Evolutionary conservation across 2,113 vertebrate species (phyloP).

Genomic region (Dendropsophus ebraccatus): DNA sequence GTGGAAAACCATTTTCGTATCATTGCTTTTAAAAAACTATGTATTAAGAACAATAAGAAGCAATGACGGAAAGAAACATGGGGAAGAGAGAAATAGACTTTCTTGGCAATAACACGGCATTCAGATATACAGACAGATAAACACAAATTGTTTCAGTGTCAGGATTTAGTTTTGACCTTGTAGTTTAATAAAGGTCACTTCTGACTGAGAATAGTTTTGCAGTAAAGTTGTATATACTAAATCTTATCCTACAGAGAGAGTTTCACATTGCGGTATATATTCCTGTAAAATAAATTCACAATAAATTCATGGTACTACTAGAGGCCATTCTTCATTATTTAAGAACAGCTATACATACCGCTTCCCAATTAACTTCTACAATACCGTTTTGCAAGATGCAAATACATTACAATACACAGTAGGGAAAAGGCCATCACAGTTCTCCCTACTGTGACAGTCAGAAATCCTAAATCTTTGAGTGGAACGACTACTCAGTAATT

Average conservation of each 20-base stretch:
- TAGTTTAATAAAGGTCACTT: slow-evolving; percentile 25
- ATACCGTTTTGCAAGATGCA: too few relatives aligned
- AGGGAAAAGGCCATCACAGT: too few relatives aligned
- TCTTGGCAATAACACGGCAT: background rate
- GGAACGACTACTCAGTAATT: too few relatives aligned
- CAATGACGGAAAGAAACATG: slow-evolving; percentile 27
- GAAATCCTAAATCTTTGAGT: too few relatives aligned
- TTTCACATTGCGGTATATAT: background rate
- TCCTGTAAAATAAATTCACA: background rate
- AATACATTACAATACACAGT: background rate
- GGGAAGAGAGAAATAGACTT: slow-evolving; percentile 12
- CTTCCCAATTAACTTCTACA: too few relatives aligned
- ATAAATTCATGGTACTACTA: background rate
- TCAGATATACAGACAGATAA: slow-evolving; percentile 22
- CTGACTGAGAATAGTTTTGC: background rate
- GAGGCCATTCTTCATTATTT: background rate
- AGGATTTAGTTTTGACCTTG: slow-evolving; percentile 19
- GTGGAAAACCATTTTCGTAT: slow-evolving; percentile 28
- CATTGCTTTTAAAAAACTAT: slow-evolving; percentile 45
- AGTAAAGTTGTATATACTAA: background rate
- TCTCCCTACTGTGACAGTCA: background rate
- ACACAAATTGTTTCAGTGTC: slow-evolving; percentile 15
- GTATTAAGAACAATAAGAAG: slow-evolving; percentile 42
- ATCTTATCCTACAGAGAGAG: slow-evolving; percentile 1
- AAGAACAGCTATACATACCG: background rate